Evolutionary conservation across 53 echinoderm and acorn worm genomes (phyloP).

Genomic region (Mesocentrotus franciscanus): DNA sequence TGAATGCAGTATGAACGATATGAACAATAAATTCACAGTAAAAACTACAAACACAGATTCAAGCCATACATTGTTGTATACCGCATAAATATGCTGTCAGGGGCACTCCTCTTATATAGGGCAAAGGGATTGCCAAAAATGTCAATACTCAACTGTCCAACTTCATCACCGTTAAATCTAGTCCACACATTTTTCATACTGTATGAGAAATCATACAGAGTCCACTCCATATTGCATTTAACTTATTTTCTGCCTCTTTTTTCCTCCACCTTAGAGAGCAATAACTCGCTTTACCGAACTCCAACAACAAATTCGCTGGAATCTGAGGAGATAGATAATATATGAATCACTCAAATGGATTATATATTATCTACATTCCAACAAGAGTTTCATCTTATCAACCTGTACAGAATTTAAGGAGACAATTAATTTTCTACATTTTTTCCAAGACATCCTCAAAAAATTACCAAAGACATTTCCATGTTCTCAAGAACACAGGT

Average conservation of each 20-base stretch:
- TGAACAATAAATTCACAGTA: not conserved
- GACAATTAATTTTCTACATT: constrained; percentile 19
- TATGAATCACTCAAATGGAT: not conserved
- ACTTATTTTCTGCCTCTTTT: not conserved
- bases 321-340: not conserved
- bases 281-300: not conserved
- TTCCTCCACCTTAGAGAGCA: not conserved
- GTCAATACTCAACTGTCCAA: constrained; percentile 38
- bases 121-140: constrained; percentile 12
- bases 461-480: not conserved
- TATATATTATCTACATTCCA: not conserved
- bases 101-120: not conserved
- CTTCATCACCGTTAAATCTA: constrained; percentile 20
- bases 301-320: not conserved
- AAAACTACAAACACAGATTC: not conserved
- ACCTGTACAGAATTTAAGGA: not conserved
- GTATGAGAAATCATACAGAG: too few species aligned
- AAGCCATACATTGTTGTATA: not conserved
- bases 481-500: not conserved
- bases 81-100: not conserved
- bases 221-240: too few species aligned
- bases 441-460: not conserved
- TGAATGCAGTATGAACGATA: not conserved
- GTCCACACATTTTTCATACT: not conserved
- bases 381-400: not conserved